Evolutionary conservation across 2,888 invertebrate genomes (phyloP).

Genomic region (Ennomos fuscantarius): DNA sequence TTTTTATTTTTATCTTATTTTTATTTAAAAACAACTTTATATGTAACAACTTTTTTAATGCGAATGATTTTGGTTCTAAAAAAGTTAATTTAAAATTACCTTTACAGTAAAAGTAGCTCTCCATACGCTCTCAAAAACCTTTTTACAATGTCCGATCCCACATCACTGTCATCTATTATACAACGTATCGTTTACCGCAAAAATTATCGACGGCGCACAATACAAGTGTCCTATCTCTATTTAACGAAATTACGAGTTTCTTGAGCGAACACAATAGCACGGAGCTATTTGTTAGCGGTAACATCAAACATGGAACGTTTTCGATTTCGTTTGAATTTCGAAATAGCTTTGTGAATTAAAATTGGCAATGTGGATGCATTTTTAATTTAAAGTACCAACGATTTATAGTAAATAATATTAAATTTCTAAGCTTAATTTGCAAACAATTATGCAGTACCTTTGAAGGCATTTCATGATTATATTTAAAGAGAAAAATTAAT

Average conservation of each 20-base stretch:
- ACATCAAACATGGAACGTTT: conserved; percentile 55
- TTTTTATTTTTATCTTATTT: too few species aligned
- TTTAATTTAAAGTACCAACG: too few species aligned
- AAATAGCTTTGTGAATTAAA: conserved; percentile 31
- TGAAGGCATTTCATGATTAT: too few species aligned
- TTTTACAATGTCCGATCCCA: conserved; percentile 54
- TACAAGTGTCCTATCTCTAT: conserved; percentile 70
- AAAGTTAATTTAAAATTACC: too few species aligned
- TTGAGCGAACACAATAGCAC: conserved; percentile 46
- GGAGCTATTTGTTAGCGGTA: conserved; percentile 49
- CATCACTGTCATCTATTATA: conserved; percentile 76
- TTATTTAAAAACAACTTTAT: too few species aligned
- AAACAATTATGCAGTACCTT: too few species aligned
- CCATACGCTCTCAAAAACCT: conserved; percentile 1
- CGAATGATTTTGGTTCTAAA: too few species aligned
- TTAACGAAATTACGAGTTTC: conserved; percentile 79
- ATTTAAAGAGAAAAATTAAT: too few species aligned
- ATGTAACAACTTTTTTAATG: too few species aligned
- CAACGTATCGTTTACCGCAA: conserved; percentile 82
- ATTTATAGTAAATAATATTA: too few species aligned
- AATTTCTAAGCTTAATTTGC: too few species aligned
- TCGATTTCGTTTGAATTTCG: conserved; percentile 35
- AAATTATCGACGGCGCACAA: conserved; percentile 77
- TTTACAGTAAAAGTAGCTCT: conserved; percentile 11
- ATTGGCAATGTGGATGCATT: conserved; percentile 7